Conservation (phyloP, 2,113 vertebrate species). For the Cheilinus undulatus region DNA sequence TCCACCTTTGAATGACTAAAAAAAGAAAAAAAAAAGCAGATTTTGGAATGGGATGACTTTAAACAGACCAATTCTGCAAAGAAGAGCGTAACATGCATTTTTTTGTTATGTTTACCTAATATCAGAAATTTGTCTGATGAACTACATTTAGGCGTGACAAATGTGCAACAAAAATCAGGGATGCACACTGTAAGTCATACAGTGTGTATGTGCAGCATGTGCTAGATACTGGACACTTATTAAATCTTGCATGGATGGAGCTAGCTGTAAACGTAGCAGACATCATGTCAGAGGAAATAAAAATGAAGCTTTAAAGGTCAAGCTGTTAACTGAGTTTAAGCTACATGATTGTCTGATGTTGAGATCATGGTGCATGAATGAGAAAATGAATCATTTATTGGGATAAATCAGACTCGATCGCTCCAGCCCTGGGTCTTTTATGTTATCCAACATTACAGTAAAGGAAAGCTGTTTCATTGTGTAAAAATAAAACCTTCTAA, state of each 20-base stretch:
- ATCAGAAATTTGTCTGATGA: too few relatives aligned
- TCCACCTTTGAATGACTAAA: too few relatives aligned
- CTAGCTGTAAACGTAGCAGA: slow-evolving; percentile 29
- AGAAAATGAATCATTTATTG: slow-evolving; percentile 18
- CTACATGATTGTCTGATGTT: slow-evolving; percentile 51
- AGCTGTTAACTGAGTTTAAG: slow-evolving; percentile 47
- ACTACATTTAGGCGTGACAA: too few relatives aligned
- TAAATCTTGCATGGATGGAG: slow-evolving; percentile 24
- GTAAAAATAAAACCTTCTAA: slow-evolving; percentile 8
- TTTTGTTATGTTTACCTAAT: too few relatives aligned
- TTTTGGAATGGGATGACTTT: too few relatives aligned
- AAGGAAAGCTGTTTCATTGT: slow-evolving; percentile 14
- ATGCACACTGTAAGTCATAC: too few relatives aligned
- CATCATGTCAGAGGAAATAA: slow-evolving; percentile 39
- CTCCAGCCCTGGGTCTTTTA: slow-evolving; percentile 5
- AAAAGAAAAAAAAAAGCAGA: too few relatives aligned
- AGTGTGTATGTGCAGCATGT: slow-evolving; percentile 22
- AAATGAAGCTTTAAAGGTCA: slow-evolving; percentile 57
- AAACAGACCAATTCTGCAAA: too few relatives aligned
- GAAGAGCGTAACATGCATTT: too few relatives aligned
- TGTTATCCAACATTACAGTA: slow-evolving; percentile 3
- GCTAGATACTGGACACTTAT: slow-evolving; percentile 17
- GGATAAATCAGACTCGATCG: background rate
- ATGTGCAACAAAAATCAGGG: too few relatives aligned
- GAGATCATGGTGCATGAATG: slow-evolving; percentile 29